Base-by-base conservation (phyloP, 2,113 vertebrate species). In the Embiotoca jacksoni region DNA sequence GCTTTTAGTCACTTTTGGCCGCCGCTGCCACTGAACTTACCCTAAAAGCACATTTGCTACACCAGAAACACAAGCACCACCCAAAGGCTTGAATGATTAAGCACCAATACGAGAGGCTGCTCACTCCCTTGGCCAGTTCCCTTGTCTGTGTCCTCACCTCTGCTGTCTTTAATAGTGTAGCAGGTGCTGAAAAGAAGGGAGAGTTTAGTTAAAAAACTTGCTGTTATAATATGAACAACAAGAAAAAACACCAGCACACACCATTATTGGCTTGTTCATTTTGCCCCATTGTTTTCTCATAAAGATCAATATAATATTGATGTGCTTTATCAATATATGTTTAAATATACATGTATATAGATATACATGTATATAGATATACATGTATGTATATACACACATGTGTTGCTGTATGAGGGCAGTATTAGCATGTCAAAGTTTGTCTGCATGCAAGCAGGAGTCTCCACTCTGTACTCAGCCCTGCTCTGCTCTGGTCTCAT, bases 101-200 rank as follows among this genome's bases (percentile, higher is more conserved):
- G 50, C 76, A 87, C 75, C 60, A 52, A 35, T 58, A 31, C 4
- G 4, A 74, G 67, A 79, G 69, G 63, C 75, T 83, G 82, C 82
- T 89, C 88, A 65, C 86, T 92, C 81, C 84, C 82, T 86, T 55
- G 83, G 84, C 87, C 89, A 89, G 75, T 83, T 84, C 84, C 67
- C 79, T 56, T 58, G 56, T 85, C 60, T 88, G 62, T 82, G 66
- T 82, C 72, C 61, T 46, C 23, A 32, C 62, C 50, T 83, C 57
- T 72, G 62, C 39, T 32, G 0, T 72, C 62, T 31, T 62, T 39
- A 56, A 9, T 58, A 16, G 60, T 50, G 46, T 53, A 16, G 15
- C 11, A 32, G 46, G 33, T 44, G 57, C 30, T 33, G 32, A 36
- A 53, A 31, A 49, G 5, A 32, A 36, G 36, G 9, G 3, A 64